A percentile compares a stretch with the other conserved stretches of the same genome.
phyloP scores from a whole-genome alignment of 2,888 invertebrate species.

The Oscheius sp. region DNA sequence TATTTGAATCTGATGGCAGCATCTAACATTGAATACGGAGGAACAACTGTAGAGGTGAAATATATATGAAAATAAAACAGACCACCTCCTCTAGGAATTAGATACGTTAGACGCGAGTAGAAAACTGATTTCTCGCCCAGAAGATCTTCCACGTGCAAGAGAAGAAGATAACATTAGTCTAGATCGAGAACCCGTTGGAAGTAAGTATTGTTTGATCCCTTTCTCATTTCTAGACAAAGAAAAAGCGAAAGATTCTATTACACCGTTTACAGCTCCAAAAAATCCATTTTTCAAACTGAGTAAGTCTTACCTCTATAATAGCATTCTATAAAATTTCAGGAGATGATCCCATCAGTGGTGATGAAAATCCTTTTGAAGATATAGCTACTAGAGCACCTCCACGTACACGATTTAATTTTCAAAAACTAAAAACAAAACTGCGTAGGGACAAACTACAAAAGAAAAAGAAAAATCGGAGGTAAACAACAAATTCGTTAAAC shows the following conservation, averaged over 20 bases:
- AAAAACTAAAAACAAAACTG: constrained; percentile 33
- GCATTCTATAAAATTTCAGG: background rate
- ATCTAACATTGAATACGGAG: constrained; percentile 56
- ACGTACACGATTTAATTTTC: constrained; percentile 31
- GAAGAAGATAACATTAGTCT: constrained; percentile 43
- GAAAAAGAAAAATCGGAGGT: background rate
- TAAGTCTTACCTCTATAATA: background rate
- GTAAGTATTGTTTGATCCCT: background rate
- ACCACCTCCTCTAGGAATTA: constrained; percentile 38
- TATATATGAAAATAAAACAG: background rate
- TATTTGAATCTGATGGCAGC: constrained; percentile 59
- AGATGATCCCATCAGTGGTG: constrained; percentile 13
- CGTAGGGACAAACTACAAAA: constrained; percentile 31
- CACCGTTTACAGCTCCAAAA: background rate
- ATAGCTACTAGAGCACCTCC: constrained; percentile 53
- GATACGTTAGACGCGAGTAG: constrained; percentile 45
- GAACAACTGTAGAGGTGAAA: constrained; percentile 49
- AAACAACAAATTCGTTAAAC: background rate
- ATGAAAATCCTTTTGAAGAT: constrained; percentile 56
- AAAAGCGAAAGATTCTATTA: constrained; percentile 4
- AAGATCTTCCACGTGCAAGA: constrained; percentile 34
- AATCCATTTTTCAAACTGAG: background rate
- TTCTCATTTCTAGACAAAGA: background rate
- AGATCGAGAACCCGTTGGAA: constrained; percentile 33
- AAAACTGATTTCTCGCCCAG: constrained; percentile 43